A percentile compares a stretch with the other conserved stretches of the same genome.
Evolutionary conservation across 1,140 invertebrate genomes (phyloP).

Genomic region (Drosophila watanabei): DNA sequence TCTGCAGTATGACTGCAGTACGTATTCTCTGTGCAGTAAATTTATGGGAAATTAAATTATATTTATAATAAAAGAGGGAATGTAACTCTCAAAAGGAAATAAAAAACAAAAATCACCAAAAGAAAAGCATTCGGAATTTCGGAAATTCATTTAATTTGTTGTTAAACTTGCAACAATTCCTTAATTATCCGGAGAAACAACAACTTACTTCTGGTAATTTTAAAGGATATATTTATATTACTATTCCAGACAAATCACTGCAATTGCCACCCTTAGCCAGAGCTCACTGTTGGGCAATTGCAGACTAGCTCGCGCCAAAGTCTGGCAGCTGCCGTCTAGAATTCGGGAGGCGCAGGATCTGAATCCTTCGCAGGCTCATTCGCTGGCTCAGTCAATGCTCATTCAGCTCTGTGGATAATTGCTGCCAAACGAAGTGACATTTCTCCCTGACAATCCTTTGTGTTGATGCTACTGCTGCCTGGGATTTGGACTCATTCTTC

Average conservation of each 20-base stretch:
- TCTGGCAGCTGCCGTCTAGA: slow-evolving; percentile 42
- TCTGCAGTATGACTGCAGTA: slow-evolving; percentile 16
- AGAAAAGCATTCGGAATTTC: not conserved
- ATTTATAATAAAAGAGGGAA: not conserved
- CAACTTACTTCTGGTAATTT: not conserved
- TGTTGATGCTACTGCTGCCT: slow-evolving; percentile 33
- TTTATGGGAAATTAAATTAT: not conserved
- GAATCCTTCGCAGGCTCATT: slow-evolving; percentile 34
- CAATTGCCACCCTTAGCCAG: slow-evolving; percentile 21
- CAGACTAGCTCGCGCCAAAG: slow-evolving; percentile 55
- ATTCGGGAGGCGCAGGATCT: slow-evolving; percentile 13
- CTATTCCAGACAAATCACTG: slow-evolving; percentile 1
- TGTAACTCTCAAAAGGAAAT: not conserved
- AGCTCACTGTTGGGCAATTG: slow-evolving; percentile 43
- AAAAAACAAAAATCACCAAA: not conserved
- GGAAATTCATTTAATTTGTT: not conserved
- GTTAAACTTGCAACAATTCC: not conserved
- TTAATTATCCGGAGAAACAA: not conserved
- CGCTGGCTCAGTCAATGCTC: slow-evolving; percentile 39
- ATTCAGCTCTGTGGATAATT: slow-evolving; percentile 56
- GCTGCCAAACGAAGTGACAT: slow-evolving; percentile 61
- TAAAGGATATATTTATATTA: not conserved
- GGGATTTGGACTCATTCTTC: slow-evolving; percentile 57
- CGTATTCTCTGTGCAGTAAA: not conserved
- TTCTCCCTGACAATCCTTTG: slow-evolving; percentile 63